Evolutionary conservation across 1,140 invertebrate species (phyloP), one percentile per base, ranked within the genome.

Genomic region (Medauroidea extradentata): DNA sequence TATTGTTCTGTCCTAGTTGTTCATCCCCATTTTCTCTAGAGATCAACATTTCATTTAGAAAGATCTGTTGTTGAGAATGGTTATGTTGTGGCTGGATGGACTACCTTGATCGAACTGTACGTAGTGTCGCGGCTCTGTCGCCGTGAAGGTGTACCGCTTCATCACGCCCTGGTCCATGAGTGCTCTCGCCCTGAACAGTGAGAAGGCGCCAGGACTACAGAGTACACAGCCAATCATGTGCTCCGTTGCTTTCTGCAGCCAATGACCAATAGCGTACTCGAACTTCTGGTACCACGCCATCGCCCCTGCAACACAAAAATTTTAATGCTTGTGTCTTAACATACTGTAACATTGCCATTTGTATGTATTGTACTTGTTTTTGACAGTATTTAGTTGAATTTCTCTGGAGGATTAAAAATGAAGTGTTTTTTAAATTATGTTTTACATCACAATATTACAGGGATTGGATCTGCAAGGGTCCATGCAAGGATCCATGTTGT

Each of bases 211-310:
- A 9, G 83, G 83, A 65, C 78, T 80, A 68, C 84, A 85, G 7
- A 85, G 75, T 1, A 85, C 84, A 69, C 84, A 86, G 27, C 83
- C 84, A 67, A 86, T 80, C 74, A 85, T 79, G 64, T 85, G 83
- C 62, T 85, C 83, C 9, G 83, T 84, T 8, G 84, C 81, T 68
- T 85, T 85, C 70, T 86, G 85, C 8, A 85, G 72, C 84, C 84
- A 85, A 78, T 85, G 84, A 43, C 82, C 81, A 56, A 85, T 78
- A 8, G 85, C 85, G 65, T 85, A 85, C 64, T 85, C 84, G 68
- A 85, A 85, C 65, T 82, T 85, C 68, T 85, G 84, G 65, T 85
- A 85, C 83, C 83, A 85, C 1, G 81, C 76, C 75, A 83, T 80
- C 1, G 78, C 76, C 43, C 80, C 78, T 75, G 59, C 16, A 25